Percentiles rank a stretch among this genome's conserved stretches.
Conservation (phyloP, 2,888 invertebrate genomes). For the Frankliniella intonsa region DNA sequence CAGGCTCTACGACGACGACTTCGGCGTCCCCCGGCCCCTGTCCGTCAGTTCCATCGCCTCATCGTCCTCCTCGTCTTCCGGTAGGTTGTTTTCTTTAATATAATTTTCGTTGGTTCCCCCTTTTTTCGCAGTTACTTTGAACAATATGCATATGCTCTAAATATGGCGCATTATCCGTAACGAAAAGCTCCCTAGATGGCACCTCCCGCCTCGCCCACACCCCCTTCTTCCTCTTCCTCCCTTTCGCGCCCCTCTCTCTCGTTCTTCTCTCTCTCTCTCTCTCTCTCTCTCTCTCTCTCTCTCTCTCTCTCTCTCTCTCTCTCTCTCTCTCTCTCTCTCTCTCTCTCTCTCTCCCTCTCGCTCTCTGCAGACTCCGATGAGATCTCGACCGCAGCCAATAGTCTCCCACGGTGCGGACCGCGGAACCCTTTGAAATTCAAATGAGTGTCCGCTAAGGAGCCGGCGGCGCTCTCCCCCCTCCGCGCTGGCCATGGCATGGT, state of each 20-base stretch:
- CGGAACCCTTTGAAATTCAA: not conserved
- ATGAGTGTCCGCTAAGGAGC: not conserved
- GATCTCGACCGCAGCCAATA: too few species aligned
- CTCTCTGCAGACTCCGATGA: not conserved
- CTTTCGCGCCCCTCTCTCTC: not conserved
- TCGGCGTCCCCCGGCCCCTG: conserved; percentile 61
- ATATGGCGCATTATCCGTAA: too few species aligned
- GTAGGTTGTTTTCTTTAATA: conserved; percentile 35
- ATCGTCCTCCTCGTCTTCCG: conserved; percentile 46
- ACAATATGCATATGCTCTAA: not conserved
- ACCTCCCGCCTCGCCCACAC: not conserved
- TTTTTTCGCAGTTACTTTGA: not conserved
- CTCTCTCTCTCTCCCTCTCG: not conserved
- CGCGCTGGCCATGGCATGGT: not conserved
- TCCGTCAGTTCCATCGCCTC: conserved; percentile 75
- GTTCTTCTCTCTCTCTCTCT: not conserved
- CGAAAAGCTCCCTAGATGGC: too few species aligned
- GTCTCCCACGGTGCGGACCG: too few species aligned
- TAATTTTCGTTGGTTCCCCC: conserved; percentile 28
- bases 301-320: not conserved
- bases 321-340: not conserved
- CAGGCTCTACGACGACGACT: conserved; percentile 41
- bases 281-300: not conserved
- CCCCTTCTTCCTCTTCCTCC: not conserved
- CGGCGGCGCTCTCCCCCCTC: not conserved